Evolutionary conservation across 2,888 invertebrate species (phyloP), one percentile per base, ranked within the genome.

Genomic region (Sceliomorpha sp.): DNA sequence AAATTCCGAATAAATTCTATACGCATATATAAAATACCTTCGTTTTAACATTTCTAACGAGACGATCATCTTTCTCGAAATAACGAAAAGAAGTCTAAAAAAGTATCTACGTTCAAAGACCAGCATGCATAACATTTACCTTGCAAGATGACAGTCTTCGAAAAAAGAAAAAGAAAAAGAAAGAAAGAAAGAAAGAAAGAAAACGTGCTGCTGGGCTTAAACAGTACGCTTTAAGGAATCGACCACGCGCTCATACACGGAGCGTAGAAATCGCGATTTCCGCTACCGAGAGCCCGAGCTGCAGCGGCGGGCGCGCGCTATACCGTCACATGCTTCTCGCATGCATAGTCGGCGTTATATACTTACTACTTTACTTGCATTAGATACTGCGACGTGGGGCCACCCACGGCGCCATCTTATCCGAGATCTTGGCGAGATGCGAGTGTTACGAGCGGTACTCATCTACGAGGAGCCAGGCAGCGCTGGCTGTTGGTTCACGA

Each of bases 351-450:
- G 71, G 78, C 77, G 71, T 78, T 78, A 78, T 77, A 75, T 76
- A 75, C 78, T 77, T 74, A 74, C 75, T 48, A 70, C 55, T 47
- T 79, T 74, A 80, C 73, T 75, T 60, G 47, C 47, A 51, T 69
- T 69, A 63, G 69, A 62, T 32, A 12, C 37, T 62, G 60, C 51
- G 48, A 60, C 58, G 39, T 32, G 20, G 32, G 87, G 79, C 87
- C 87, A 87, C 87, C 87, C 87, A 87, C 86, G 78, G 82, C 78
- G 87, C 82, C 82, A 82, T 80, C 82, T 86, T 86, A 87, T 87
- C 86, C 82, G 74, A 76, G 80, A 87, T 86, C 86, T 84, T 72
- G 36, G 70, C 70, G 72, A 72, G 72, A 74, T 64, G 60, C 63
- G 47, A 59, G 67, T 45, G 73, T 72, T 73, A 72, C 62, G 72